A percentile compares a stretch with the other conserved stretches of the same genome.
Evolutionary conservation across 1,140 invertebrate species (phyloP).

Genomic region (Penaeus indicus): DNA sequence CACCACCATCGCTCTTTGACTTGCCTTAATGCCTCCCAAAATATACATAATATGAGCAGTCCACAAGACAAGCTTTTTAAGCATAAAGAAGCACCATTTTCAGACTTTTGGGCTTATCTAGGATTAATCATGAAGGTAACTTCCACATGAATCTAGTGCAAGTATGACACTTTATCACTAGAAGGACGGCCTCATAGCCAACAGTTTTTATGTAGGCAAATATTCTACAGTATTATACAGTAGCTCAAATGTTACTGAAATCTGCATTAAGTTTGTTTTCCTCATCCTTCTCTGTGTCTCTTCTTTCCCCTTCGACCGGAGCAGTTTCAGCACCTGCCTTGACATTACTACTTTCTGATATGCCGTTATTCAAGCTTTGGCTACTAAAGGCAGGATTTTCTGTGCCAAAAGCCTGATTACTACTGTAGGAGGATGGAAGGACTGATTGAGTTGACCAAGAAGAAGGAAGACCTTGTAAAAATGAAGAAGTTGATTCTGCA

Average conservation of each 20-base stretch:
- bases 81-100: slow-evolving; percentile 32
- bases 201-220: slow-evolving; percentile 17
- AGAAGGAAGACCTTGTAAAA: slow-evolving; percentile 31
- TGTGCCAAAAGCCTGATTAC: slow-evolving; percentile 32
- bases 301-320: slow-evolving; percentile 1
- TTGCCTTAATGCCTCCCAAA: neutral
- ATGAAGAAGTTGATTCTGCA: slow-evolving; percentile 35
- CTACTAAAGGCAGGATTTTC: slow-evolving; percentile 33
- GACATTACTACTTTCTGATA: no score
- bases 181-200: slow-evolving; percentile 43
- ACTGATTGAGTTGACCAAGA: slow-evolving; percentile 33
- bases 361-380: no score
- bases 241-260: slow-evolving; percentile 28
- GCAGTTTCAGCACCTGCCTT: neutral
- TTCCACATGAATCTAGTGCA: neutral
- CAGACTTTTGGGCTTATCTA: slow-evolving; percentile 1
- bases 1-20: neutral
- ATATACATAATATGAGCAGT: slow-evolving; percentile 11
- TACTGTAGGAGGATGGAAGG: slow-evolving; percentile 21
- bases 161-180: neutral
- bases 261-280: neutral
- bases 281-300: neutral
- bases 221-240: neutral
- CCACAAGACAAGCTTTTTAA: neutral
- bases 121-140: neutral